These are phyloP conservation scores for Melanargia galathea DNA, from an alignment of 2,888 invertebrate species.

Conservation along the genomic window DNA sequence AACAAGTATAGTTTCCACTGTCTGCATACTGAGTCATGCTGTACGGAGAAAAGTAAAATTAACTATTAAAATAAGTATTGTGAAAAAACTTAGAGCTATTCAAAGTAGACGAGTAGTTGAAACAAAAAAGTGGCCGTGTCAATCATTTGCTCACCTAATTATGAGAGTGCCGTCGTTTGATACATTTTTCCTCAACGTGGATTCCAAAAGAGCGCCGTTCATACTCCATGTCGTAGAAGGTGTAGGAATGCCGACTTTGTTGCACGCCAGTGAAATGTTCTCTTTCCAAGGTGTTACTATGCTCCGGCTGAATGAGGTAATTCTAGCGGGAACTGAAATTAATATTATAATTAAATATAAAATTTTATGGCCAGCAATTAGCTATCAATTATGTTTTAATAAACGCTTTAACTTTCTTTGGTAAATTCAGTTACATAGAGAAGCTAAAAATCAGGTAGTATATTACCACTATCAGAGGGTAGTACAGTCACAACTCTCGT, in stretches of 20 bases:
- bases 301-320: conserved; percentile 92
- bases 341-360: not conserved
- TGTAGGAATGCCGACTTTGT: conserved; percentile 91
- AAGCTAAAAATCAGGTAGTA: not conserved
- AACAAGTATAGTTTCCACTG: conserved; percentile 95
- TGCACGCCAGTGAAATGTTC: conserved; percentile 90
- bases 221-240: conserved; percentile 91
- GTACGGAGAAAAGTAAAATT: conserved; percentile 40
- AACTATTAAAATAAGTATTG: not conserved
- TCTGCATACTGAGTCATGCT: conserved; percentile 88
- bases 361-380: not conserved
- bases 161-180: conserved; percentile 87
- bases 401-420: too few relatives aligned
- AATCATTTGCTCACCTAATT: conserved; percentile 82
- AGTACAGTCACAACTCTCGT: conserved; percentile 89
- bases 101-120: not conserved
- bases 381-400: too few relatives aligned
- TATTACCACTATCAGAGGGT: conserved; percentile 85
- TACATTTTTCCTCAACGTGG: conserved; percentile 85
- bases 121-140: not conserved
- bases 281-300: conserved; percentile 94
- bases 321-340: conserved; percentile 88
- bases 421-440: too few relatives aligned
- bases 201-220: conserved; percentile 88
- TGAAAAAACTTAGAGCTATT: not conserved